Base-by-base conservation (phyloP, 2,888 invertebrate species). In the Bembecia ichneumoniformis region DNA sequence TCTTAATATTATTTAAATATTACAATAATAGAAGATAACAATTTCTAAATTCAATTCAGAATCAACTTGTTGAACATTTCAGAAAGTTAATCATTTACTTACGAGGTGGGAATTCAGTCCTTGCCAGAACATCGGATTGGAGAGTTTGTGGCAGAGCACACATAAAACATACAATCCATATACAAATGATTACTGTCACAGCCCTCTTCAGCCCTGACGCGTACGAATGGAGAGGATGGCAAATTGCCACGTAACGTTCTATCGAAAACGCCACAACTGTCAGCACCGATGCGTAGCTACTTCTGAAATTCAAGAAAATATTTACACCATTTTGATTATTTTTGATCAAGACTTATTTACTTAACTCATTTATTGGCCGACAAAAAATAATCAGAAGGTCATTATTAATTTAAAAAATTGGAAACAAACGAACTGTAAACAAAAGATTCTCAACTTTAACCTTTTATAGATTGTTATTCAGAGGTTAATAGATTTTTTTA, bases 231-330 rank as follows among this genome's bases (percentile, higher is more conserved):
- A 52, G 43, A 35, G 51, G 55, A 50, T 50, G 51, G 43, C 54
- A 54, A 43, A 55, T 51, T 4, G 52, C 54, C 0, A 47, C 44
- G 36, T 55, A 55, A 3, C 55, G 48, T 28, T 55, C 55, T 43
- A 55, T 40, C 10, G 55, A 55, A 35, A 55, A 54, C 10, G 54
- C 49, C 1, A 54, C 52, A n/a, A 55, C 51, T 1, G 55, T 55
- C 10, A 55, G 43, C 28, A 51, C 49, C 5, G 55, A 55, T 3
- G 54, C 51, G 35, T 51, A 55, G 9, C 51, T 52, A 10, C 36
- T 48, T 10, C 55, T 55, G 52, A 35, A 51, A 49, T 9, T n/a
- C 35, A n/a, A 46, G 9, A 34, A 48, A 2, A 13, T 3, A 11
- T 7, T 9, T 28, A 9, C 5, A 28, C 9, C 9, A 9, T 7